A percentile compares a stretch with the other conserved stretches of the same genome.
phyloP scores from a whole-genome alignment of 1,140 invertebrate species.

The Scaptomyza pallida region DNA sequence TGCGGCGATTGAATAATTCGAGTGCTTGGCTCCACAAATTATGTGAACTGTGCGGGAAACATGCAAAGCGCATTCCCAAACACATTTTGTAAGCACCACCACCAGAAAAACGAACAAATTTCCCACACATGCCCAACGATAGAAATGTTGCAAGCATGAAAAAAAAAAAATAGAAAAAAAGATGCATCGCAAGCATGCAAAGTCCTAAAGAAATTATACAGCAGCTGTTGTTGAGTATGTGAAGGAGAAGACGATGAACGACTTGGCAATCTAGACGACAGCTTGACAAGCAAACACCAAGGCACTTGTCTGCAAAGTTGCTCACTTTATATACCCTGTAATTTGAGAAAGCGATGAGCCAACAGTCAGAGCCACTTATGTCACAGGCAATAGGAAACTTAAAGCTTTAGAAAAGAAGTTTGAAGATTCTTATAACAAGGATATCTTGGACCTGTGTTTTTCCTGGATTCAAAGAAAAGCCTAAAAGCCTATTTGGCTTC shows the following conservation, averaged over 20 bases:
- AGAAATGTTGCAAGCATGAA: constrained; percentile 73
- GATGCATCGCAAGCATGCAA: constrained; percentile 61
- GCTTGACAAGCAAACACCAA: constrained; percentile 29
- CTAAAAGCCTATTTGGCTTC: neutral
- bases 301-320: neutral
- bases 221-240: neutral
- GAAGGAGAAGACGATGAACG: neutral
- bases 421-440: too few species aligned
- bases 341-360: too few species aligned
- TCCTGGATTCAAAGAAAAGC: too few species aligned
- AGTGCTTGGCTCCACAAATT: constrained; percentile 21
- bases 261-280: constrained; percentile 33
- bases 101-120: constrained; percentile 43
- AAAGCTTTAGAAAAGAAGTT: too few species aligned
- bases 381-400: too few species aligned
- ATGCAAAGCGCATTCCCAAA: constrained; percentile 33
- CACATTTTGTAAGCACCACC: constrained; percentile 40
- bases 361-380: too few species aligned
- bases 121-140: constrained; percentile 70
- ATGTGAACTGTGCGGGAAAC: constrained; percentile 35
- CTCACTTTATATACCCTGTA: neutral
- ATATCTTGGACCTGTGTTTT: too few species aligned
- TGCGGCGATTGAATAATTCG: constrained; percentile 37
- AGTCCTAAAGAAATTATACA: constrained; percentile 64
- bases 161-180: constrained; percentile 40